A percentile compares a stretch with the other conserved stretches of the same genome.
These are phyloP conservation scores for Acipenser transmontanus DNA, from an alignment of 2,797 vertebrate genomes.

Conservation along the genomic window DNA sequence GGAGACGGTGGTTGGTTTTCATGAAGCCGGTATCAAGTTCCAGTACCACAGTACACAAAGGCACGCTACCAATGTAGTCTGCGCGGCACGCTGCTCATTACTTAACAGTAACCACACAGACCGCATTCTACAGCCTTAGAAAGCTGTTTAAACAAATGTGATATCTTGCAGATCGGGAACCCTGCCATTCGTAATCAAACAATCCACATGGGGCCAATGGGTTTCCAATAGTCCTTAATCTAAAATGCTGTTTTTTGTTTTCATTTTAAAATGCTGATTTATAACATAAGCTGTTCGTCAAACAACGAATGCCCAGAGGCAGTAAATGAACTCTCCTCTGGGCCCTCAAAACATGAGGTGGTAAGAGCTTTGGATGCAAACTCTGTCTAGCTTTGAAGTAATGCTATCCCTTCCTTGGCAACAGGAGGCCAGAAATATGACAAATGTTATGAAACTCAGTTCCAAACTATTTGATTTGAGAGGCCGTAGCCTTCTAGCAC, in stretches of 20 bases:
- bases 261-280: slow-evolving; percentile 11
- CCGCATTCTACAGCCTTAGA: slow-evolving; percentile 1
- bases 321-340: slow-evolving; percentile 39
- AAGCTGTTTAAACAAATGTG: slow-evolving; percentile 9
- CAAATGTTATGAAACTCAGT: slow-evolving; percentile 36
- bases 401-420: slow-evolving; percentile 43
- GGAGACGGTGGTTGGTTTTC: no score
- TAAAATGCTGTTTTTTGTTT: slow-evolving; percentile 30
- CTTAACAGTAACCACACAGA: not conserved
- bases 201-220: slow-evolving; percentile 21
- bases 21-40: no score
- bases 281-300: slow-evolving; percentile 6
- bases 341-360: slow-evolving; percentile 24
- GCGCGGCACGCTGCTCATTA: not conserved
- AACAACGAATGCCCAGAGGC: not conserved
- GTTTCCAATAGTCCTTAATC: slow-evolving; percentile 20
- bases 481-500: slow-evolving; percentile 18
- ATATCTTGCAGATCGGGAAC: slow-evolving; percentile 1
- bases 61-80: not conserved
- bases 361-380: slow-evolving; percentile 32
- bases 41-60: not conserved
- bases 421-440: slow-evolving; percentile 42
- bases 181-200: slow-evolving; percentile 5
- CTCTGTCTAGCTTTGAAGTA: slow-evolving; percentile 38
- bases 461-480: slow-evolving; percentile 49